Base-by-base conservation (phyloP, 2,113 vertebrate species). In the Actenoides hombroni region DNA sequence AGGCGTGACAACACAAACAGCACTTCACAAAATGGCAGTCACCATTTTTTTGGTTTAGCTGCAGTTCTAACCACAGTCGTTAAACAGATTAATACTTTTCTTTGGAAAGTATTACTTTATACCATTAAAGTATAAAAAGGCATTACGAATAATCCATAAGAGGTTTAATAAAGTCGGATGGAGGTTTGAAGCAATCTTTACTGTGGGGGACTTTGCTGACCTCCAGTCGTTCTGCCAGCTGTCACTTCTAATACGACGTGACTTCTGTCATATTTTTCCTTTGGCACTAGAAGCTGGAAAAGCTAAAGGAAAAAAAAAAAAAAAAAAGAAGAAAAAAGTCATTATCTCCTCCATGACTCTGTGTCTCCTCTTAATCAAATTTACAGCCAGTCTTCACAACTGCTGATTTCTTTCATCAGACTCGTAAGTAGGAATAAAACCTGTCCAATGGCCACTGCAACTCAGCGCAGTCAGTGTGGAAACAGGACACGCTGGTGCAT, bases 141-240 rank as follows among this genome's bases (percentile, higher is more conserved):
- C 77, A 91, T 92, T 74, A 82, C 78, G 48, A 86, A 75, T 68
- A 94, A 91, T 60, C 20, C 60, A 0, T 68, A 89, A 92, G 53
- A 89, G 54, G 65, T 51, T 94, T 93, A 91, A 90, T 80, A n/a
- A 94, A 92, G 48, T 65, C 83, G 67, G 9, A 88, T 10, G 18
- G 53, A 73, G 46, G n/a, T 77, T 88, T 83, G 82, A 91, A 94
- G 49, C 39, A 84, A 65, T 78, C 88, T 95, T 92, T 86, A 49
- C 53, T 90, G 71, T 54, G 88, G 86, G 86, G 57, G 83, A 96
- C 40, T 95, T 94, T 92, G 88, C 98, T 97, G 71, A 99, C 99
- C 99, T 98, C 99, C 99, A 56, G 99, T 99, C 49, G 99, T 99
- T 95, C 99, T 98, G 95, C 99, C 99, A 79, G 99, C 98, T 54